Conservation (phyloP, 2,113 vertebrate species). For the Asarcornis scutulata region DNA sequence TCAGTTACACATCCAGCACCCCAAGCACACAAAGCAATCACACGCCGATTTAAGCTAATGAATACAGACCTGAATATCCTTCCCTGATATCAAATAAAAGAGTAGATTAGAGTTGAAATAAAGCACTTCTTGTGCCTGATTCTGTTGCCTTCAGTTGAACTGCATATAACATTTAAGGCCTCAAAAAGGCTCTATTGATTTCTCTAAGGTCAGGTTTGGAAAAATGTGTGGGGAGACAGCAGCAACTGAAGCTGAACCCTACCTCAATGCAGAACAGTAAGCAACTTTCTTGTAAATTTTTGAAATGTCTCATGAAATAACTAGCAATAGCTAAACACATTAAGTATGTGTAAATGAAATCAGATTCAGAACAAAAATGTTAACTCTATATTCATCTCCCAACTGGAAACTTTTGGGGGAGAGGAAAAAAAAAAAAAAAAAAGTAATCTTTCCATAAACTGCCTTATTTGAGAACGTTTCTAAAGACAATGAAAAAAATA, state of each 20-base stretch:
- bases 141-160: background rate
- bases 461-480: background rate
- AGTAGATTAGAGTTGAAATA: background rate
- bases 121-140: background rate
- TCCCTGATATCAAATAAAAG: background rate
- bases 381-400: background rate
- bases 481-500: background rate
- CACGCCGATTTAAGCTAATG: background rate
- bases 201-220: background rate
- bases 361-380: background rate
- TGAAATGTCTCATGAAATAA: background rate
- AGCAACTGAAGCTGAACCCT: background rate
- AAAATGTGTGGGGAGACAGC: background rate
- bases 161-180: background rate
- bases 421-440: background rate
- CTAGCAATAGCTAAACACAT: background rate
- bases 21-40: background rate
- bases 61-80: background rate
- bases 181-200: background rate
- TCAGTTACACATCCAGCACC: background rate
- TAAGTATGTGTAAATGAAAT: background rate
- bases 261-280: background rate
- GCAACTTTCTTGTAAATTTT: background rate
- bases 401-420: rapidly evolving
- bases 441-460: background rate